Percentiles rank a stretch among this genome's conserved stretches.
Evolutionary conservation across 1,140 invertebrate species (phyloP).

Genomic region (Hylyphantes graminicola): DNA sequence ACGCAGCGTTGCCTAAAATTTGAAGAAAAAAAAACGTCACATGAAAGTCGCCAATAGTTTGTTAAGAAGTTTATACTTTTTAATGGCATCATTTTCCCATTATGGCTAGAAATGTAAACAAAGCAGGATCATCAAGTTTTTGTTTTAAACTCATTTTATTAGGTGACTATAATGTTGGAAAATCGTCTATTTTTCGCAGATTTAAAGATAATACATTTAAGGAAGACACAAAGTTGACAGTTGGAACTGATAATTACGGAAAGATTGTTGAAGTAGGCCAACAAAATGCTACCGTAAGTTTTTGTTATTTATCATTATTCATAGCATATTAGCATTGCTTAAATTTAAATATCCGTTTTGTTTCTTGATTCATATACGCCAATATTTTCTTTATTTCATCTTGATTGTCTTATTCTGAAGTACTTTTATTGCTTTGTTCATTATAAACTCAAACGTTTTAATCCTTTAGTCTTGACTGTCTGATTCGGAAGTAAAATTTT

Average conservation of each 20-base stretch:
- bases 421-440: no score
- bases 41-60: no score
- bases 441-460: no score
- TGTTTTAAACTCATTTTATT: slow-evolving; percentile 53
- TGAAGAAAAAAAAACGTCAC: no score
- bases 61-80: neutral
- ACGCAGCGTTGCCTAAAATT: no score
- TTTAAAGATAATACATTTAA: slow-evolving; percentile 51
- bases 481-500: no score
- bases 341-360: no score
- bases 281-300: slow-evolving; percentile 58
- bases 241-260: slow-evolving; percentile 38
- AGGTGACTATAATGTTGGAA: slow-evolving; percentile 59
- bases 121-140: slow-evolving; percentile 17
- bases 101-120: slow-evolving; percentile 58
- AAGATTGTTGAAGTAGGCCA: slow-evolving; percentile 47
- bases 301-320: neutral
- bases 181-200: slow-evolving; percentile 50
- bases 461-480: no score
- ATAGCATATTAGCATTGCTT: no score
- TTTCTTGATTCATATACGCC: no score
- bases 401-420: no score
- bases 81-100: slow-evolving; percentile 34
- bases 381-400: no score
- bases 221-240: slow-evolving; percentile 45